Evolutionary conservation across 30 jellyfish, hydroid and myxozoan genomes (phyloP), one percentile per base, ranked within the genome.

Genomic region (Chrysaora quinquecirrha): DNA sequence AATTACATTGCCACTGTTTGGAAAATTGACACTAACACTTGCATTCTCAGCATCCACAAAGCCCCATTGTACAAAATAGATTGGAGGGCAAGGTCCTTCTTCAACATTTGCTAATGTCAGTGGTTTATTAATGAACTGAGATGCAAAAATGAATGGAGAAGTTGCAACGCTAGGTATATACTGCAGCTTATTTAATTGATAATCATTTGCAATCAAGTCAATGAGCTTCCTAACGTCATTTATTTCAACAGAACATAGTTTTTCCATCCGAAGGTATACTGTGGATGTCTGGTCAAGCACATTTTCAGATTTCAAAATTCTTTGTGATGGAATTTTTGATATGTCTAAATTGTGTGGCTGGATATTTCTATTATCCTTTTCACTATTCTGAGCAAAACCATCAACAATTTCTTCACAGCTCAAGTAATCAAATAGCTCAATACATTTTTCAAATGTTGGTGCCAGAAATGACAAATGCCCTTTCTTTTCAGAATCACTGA

Each of bases 361-460:
- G 20, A 66, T 52, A 20, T 52, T 52, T 52, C 29, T 52, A 19
- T 52, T 52, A 25, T 52, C 68, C 9, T 52, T 20, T 25, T 1
- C 3, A 66, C 52, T 66, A 9, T 70, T 35, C 83, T 71, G 65
- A 28, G 83, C 83, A 48, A 46, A 71, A 34, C 83, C 83, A 43
- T 30, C 31, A 0, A 71, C 83, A 38, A 71, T 71, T 30, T 71
- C 83, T 35, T 71, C 83, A 47, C 83, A 71, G 32, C 25, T n/a
- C 2, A 71, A 58, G 24, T 25, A 71, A 22, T 50, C 66, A 34
- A 35, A 71, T 20, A 71, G 34, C 71, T 71, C 83, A 19, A 71
- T 48, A 71, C 24, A 70, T 47, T 71, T 35, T 29, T 35, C 56
- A 50, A 71, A 23, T 35, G 71, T 35, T 22, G 24, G 29, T 24